Evolutionary conservation across 2,113 vertebrate species (phyloP), one percentile per base, ranked within the genome.

Genomic region (Heterocephalus glaber): DNA sequence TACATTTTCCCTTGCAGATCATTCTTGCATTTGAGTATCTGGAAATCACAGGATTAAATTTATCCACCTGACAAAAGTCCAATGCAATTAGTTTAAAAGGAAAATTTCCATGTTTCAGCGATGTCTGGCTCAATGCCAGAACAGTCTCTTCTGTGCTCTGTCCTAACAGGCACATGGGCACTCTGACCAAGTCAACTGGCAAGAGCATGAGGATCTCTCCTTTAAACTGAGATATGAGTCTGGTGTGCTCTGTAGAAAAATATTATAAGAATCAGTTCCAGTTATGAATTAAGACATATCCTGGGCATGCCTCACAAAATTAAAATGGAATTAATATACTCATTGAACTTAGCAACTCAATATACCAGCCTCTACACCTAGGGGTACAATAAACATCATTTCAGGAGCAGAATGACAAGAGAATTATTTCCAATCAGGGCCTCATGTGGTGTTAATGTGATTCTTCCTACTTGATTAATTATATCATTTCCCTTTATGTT

Each of bases 1-100:
- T 89, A 35, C 30, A 44, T 92, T 74, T 88, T 61, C 5, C 60
- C 77, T 95, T 90, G 44, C 28, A 72, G 35, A 83, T 89, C 94
- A 88, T 86, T 47, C 35, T 92, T 95, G 28, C 13, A 82, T 65
- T 79, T 65, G 33, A 19, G 14, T 22, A 33, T 19, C 24, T 65
- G 44, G 86, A 82, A 86, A 44, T 12, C 6, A 33, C 47, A 90
- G 47, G 7, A 63, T 61, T 68, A 47, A 44, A 79, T 10, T 66
- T 61, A 35, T 66, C 6, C 10, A 89, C n/a, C n/a, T 76, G 58
- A 80, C 30, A 61, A 65, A 95, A 77, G 14, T 61, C 8, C 52
- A 16, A 20, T 41, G 4, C 1, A 56, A 70, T 82, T 89, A 76
- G 2, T 77, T 92, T 41, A 92, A 47, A 90, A 72, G 44, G 19